These are phyloP conservation scores for Hippocampus barbouri DNA, from an alignment of 2,113 vertebrate species.

Conservation along the genomic window DNA sequence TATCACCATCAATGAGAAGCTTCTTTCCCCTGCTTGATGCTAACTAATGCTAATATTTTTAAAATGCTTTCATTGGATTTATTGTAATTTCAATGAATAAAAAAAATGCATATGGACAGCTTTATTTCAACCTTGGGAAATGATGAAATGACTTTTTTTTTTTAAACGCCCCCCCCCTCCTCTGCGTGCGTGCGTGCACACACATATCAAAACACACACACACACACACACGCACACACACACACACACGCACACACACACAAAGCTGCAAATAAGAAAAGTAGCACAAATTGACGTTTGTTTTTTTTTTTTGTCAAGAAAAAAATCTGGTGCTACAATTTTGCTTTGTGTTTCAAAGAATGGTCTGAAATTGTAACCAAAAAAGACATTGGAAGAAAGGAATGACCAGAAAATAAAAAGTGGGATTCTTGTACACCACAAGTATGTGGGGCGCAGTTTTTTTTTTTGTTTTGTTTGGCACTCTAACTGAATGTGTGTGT, in stretches of 20 bases:
- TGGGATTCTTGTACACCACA: constrained; percentile 72
- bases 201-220: not conserved
- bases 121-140: constrained; percentile 66
- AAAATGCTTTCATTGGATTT: constrained; percentile 62
- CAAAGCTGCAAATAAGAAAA: constrained; percentile 56
- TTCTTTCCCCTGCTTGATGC: constrained; percentile 76
- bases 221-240: too few species aligned
- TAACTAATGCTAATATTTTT: constrained; percentile 61
- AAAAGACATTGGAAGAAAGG: constrained; percentile 28
- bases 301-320: constrained; percentile 48
- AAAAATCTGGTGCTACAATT: constrained; percentile 75
- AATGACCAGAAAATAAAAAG: constrained; percentile 60
- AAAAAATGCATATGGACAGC: constrained; percentile 40
- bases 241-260: not conserved
- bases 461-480: constrained; percentile 54
- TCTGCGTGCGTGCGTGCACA: not conserved
- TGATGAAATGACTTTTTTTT: constrained; percentile 63
- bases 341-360: constrained; percentile 49
- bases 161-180: constrained; percentile 53
- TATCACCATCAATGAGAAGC: constrained; percentile 65
- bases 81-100: constrained; percentile 69
- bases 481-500: constrained; percentile 7
- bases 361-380: constrained; percentile 65
- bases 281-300: constrained; percentile 68
- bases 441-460: constrained; percentile 58